phyloP scores from a whole-genome alignment of 1,140 invertebrate species.

The Liolophura sinensis region DNA sequence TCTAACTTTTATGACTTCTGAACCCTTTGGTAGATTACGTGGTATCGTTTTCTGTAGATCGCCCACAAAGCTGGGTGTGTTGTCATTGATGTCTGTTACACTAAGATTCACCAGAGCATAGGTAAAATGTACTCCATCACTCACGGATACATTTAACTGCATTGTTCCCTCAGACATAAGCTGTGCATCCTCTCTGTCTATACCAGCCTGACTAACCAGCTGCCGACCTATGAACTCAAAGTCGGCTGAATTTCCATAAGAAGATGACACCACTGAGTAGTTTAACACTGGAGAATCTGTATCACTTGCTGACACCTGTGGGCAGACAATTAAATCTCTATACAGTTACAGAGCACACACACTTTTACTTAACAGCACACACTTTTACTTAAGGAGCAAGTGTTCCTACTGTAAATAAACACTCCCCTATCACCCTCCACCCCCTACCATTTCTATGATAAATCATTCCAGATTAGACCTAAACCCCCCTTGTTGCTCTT shows the following conservation, averaged over 20 bases:
- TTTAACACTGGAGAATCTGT: conserved; percentile 8
- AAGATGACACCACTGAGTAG: conserved; percentile 5
- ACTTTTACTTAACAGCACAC: not conserved
- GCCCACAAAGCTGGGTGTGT: conserved; percentile 16
- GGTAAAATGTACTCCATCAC: conserved; percentile 14
- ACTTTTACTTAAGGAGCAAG: not conserved
- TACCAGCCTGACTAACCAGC: not conserved
- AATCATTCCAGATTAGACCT: conserved; percentile 12
- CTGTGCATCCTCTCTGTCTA: conserved; percentile 11
- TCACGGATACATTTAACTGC: conserved; percentile 13
- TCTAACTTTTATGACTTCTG: conserved; percentile 8
- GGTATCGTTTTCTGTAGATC: conserved; percentile 2
- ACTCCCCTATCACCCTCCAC: not conserved
- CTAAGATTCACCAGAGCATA: conserved; percentile 14
- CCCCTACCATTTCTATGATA: conserved; percentile 7
- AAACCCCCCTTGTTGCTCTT: conserved; percentile 2
- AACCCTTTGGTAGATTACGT: conserved; percentile 18
- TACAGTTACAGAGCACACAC: not conserved
- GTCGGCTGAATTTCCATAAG: not conserved
- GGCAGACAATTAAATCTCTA: not conserved
- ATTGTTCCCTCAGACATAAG: not conserved
- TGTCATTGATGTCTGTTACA: conserved; percentile 31
- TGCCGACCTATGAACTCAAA: conserved; percentile 5
- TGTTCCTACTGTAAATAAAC: not conserved
- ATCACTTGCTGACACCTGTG: conserved; percentile 16